These are phyloP conservation scores for Agrypnia vestita DNA, from an alignment of 1,140 invertebrate genomes.

Conservation along the genomic window DNA sequence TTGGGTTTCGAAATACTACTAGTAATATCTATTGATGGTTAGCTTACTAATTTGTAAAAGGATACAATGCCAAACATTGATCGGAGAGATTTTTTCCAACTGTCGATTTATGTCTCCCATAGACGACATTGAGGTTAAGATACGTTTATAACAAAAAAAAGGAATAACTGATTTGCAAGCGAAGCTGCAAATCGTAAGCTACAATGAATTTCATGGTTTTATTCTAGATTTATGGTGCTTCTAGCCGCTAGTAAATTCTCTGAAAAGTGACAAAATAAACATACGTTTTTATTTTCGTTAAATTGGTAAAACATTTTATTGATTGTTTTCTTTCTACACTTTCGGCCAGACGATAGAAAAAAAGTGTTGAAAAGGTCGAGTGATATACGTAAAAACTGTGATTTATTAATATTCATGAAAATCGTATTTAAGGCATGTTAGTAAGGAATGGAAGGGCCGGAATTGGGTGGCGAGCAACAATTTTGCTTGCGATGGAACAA, in stretches of 20 bases:
- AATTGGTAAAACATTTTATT: slow-evolving; percentile 75
- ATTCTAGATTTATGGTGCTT: background rate
- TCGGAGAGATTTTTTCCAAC: no score
- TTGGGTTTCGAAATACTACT: no score
- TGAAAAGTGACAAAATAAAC: slow-evolving; percentile 73
- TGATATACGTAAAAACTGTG: slow-evolving; percentile 48
- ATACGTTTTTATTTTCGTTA: slow-evolving; percentile 73
- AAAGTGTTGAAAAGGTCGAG: slow-evolving; percentile 47
- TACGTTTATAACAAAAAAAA: no score
- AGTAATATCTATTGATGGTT: no score
- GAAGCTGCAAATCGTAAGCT: no score
- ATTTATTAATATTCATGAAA: slow-evolving; percentile 74
- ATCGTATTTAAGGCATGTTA: slow-evolving; percentile 73
- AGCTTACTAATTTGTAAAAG: no score
- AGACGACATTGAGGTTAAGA: no score
- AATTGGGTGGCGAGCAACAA: slow-evolving; percentile 82
- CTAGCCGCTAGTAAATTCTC: slow-evolving; percentile 33
- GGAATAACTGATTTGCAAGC: no score
- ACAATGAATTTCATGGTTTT: no score
- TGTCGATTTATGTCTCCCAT: no score
- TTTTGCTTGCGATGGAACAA: slow-evolving; percentile 95
- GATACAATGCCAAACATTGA: no score
- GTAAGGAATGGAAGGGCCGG: slow-evolving; percentile 75
- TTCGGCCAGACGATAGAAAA: slow-evolving; percentile 72
- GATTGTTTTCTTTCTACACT: slow-evolving; percentile 73